Percentiles rank a stretch among this genome's conserved stretches.
These are phyloP conservation scores for Thinocorus orbignyianus DNA, from an alignment of 2,113 vertebrate species.

Conservation along the genomic window DNA sequence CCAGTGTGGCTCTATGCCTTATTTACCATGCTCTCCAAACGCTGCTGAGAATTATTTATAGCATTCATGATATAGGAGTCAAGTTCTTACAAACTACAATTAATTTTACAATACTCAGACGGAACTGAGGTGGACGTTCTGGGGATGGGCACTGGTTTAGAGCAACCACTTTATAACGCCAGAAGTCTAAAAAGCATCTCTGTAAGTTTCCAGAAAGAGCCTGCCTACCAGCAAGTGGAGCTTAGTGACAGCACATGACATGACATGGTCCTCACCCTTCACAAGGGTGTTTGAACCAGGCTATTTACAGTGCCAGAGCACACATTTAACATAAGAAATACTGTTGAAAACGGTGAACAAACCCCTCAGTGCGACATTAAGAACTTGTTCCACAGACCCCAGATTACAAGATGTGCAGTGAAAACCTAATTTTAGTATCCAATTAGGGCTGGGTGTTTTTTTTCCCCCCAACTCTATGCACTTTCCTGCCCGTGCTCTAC, in stretches of 20 bases:
- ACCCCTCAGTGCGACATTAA: not conserved
- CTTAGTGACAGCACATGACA: not conserved
- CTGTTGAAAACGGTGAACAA: not conserved
- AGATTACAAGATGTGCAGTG: not conserved
- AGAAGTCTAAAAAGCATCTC: not conserved
- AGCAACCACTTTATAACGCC: not conserved
- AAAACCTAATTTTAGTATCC: not conserved
- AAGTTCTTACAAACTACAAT: not conserved
- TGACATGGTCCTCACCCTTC: not conserved
- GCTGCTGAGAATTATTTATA: constrained; percentile 19
- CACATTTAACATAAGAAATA: not conserved
- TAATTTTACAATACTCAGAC: not conserved
- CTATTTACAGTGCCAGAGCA: not conserved
- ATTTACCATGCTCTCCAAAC: not conserved
- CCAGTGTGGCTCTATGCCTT: not conserved
- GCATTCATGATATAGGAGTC: not conserved
- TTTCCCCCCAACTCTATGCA: not conserved
- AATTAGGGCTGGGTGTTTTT: not conserved
- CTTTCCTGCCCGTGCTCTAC: not conserved
- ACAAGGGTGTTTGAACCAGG: not conserved
- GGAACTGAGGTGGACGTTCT: not conserved
- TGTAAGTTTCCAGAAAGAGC: not conserved
- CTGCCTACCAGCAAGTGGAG: not conserved
- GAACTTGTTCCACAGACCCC: not conserved
- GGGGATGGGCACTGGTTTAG: not conserved